Conservation (phyloP, 2,113 vertebrate species). For the Picathartes gymnocephalus region DNA sequence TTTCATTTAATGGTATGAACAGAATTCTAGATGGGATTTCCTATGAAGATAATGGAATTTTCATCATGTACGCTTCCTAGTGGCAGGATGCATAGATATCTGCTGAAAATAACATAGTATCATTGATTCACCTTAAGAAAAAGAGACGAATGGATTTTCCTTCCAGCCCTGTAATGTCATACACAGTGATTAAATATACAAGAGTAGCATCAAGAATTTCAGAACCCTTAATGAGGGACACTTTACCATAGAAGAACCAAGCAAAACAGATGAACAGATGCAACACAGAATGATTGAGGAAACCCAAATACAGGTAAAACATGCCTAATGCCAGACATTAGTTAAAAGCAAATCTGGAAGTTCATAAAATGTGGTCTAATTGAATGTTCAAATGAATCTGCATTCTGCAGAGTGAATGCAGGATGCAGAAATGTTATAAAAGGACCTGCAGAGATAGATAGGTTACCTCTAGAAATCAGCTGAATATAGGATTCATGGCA, state of each 20-base stretch:
- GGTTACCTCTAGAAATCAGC: not conserved
- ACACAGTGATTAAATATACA: not conserved
- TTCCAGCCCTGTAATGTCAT: not conserved
- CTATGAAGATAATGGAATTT: not conserved
- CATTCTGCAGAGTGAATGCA: not conserved
- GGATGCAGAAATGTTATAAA: not conserved
- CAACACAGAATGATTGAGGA: not conserved
- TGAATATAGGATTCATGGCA: not conserved
- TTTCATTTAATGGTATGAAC: not conserved
- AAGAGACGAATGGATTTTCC: not conserved
- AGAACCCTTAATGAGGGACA: not conserved
- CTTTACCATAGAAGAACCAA: not conserved
- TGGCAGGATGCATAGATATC: not conserved
- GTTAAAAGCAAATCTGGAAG: not conserved
- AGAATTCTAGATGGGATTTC: not conserved
- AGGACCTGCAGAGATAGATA: not conserved
- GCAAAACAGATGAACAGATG: not conserved
- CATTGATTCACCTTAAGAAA: not conserved
- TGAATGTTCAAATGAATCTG: not conserved
- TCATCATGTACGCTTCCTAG: not conserved
- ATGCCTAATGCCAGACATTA: not conserved
- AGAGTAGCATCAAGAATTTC: not conserved
- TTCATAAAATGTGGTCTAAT: not conserved
- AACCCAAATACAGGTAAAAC: not conserved
- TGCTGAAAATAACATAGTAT: not conserved